These are phyloP conservation scores for Iselma pallidipennis DNA, from an alignment of 2,888 invertebrate species.

Conservation along the genomic window DNA sequence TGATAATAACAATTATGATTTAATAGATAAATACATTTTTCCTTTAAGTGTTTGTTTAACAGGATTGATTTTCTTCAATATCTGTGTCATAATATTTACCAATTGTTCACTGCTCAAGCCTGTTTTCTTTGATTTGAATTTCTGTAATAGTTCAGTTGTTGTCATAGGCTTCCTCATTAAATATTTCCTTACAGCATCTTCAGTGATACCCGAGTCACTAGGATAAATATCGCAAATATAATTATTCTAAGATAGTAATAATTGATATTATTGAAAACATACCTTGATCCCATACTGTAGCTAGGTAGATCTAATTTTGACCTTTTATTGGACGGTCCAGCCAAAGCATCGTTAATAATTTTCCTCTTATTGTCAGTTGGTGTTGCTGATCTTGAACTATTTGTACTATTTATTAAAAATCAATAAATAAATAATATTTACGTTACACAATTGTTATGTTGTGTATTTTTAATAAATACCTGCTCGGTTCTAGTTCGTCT, in stretches of 20 bases:
- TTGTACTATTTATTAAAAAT: conserved; percentile 52
- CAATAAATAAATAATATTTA: not conserved
- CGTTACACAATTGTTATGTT: not conserved
- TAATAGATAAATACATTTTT: conserved; percentile 92
- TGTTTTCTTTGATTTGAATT: conserved; percentile 93
- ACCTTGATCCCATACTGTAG: conserved; percentile 59
- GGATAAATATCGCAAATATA: conserved; percentile 12
- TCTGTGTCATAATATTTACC: conserved; percentile 92
- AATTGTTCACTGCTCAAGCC: conserved; percentile 89
- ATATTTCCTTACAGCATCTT: conserved; percentile 93
- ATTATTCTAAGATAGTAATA: conserved; percentile 6
- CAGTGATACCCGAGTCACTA: conserved; percentile 88
- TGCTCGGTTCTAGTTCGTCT: conserved; percentile 54
- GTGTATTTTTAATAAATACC: conserved; percentile 30
- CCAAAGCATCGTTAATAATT: conserved; percentile 53
- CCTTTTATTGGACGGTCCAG: conserved; percentile 60
- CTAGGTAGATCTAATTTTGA: conserved; percentile 59
- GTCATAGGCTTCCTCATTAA: conserved; percentile 97
- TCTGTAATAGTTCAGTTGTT: conserved; percentile 91
- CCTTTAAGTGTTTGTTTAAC: conserved; percentile 89
- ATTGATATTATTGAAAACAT: conserved; percentile 3
- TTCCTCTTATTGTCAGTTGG: conserved; percentile 57
- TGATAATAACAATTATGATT: conserved; percentile 55
- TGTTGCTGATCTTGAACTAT: conserved; percentile 61
- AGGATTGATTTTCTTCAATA: conserved; percentile 93